Evolutionary conservation across 2,888 invertebrate species (phyloP), one percentile per base, ranked within the genome.

Genomic region (Cantharis lateralis): DNA sequence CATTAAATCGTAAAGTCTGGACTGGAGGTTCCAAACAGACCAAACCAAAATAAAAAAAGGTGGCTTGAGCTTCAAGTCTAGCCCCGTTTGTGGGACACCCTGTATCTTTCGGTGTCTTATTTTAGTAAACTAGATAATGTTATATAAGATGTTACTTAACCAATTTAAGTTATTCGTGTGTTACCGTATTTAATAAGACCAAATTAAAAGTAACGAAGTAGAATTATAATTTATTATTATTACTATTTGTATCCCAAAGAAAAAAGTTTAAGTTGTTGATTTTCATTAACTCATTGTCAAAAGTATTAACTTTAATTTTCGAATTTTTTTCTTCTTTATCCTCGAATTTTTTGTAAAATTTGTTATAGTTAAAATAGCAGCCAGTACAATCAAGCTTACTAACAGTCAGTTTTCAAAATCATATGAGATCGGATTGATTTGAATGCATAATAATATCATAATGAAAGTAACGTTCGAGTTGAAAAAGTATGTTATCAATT

Each of bases 401-500:
- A 5, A 3, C 13, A 13, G 32, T 32, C 9, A 1, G 7, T 7
- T 48, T 48, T n/a, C 4, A 48, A 48, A 48, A 48, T n/a, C n/a
- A n/a, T 5, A 48, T n/a, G n/a, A 48, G n/a, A 2, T 48, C n/a
- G n/a, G n/a, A n/a, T 48, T 48, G n/a, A 48, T n/a, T 48, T n/a
- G 32, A 32, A 4, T 13, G 11, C 32, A 32, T 32, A 3, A 10
- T 10, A 32, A 32, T 32, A 5, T 5, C 5, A n/a, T 48, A 48
- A 48, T 32, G 32, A 32, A 32, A 32, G 13, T 32, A 32, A n/a
- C 48, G 48, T 48, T 48, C 32, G 13, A 32, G 32, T 32, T 13
- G 32, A 48, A 66, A 66, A 66, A 66, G 64, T 66, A 20, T 66
- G 64, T 66, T 66, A 48, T 48, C 48, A 66, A 66, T 66, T 66